Evolutionary conservation across 2,113 vertebrate species (phyloP), one percentile per base, ranked within the genome.

Genomic region (Hippoglossus stenolepis): DNA sequence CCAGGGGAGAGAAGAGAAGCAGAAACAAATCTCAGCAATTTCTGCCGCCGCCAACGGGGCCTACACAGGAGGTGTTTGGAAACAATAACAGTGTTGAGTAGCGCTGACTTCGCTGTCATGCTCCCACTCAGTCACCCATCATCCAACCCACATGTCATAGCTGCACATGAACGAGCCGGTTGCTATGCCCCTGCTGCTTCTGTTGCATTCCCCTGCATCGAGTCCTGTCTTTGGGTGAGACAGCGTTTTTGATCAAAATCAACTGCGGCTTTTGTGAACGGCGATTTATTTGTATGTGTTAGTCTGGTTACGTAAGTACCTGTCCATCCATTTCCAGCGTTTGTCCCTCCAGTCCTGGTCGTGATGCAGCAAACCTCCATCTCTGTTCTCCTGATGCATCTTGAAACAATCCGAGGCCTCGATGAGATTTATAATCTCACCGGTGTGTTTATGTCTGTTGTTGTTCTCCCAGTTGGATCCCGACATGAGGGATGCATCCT

Each of bases 71-170:
- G 72, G 63, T 24, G 78, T 40, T 45, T 64, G 23, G 56, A 73
- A 79, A 75, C 60, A 69, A 70, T 64, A 60, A 71, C 70, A 67
- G 28, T 60, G 35, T 71, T 54, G 67, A 84, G 61, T 56, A 65
- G 67, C 66, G 26, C 49, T 61, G 76, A 75, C 72, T 87, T 65
- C 66, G 60, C 75, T 78, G 85, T 86, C 87, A 61, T 18, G 79
- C 87, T 13, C 83, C 87, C 83, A 84, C 85, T 72, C 79, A 66
- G 47, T 74, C 77, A 49, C 69, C 80, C 85, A 15, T 82, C 78
- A 65, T 75, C 80, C 75, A 74, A 77, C 79, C 72, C 85, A 82
- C 73, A 60, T 82, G 75, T 79, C 45, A 9, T n/a, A n/a, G 51
- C 51, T 11, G 51, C 51, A 4, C 47, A 18, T 9, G 9, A 38